Evolutionary conservation across 1,140 invertebrate species (phyloP), one percentile per base, ranked within the genome.

Genomic region (Chionoecetes opilio): DNA sequence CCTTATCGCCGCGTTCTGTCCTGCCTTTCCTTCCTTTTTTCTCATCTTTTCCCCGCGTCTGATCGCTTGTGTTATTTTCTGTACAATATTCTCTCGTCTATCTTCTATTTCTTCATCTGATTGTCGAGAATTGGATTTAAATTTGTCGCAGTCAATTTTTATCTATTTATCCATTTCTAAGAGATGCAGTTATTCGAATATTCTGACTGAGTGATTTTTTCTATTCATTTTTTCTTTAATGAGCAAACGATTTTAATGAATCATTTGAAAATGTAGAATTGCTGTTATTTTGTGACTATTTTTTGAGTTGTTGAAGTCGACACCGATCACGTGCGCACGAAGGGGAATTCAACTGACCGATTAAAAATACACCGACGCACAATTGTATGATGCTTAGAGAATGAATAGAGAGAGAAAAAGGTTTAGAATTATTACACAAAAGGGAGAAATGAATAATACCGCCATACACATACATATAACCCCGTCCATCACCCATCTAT

Each of bases 41-140:
- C 21, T 21, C 46, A 29, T 41, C 53, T 63, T 31, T 26, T 53
- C 8, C 0, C n/a, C 21, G 35, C 35, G 35, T 35, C 29, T 75
- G 17, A 63, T 91, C 88, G 34, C 35, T 26, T 26, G 29, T n/a
- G n/a, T 75, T 91, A 11, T 90, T n/a, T 91, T 53, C 38, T 29
- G 88, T 53, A 9, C 37, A 31, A 26, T 88, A 35, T 88, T n/a
- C 37, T 46, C 38, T 53, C 21, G 0, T 91, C 0, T 63, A 0
- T 53, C 3, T n/a, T 21, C 32, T 53, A 3, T 53, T 53, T 17
- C 46, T 53, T 53, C 2, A 53, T 3, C 9, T 53, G 2, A 14
- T 53, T 53, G 11, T 3, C 21, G 11, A 14, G 0, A 53, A 0
- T 53, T 53, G 11, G 46, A 53, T 53, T 53, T 53, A 53, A 2